Evolutionary conservation across 1,140 invertebrate genomes (phyloP).

Genomic region (Chironomus tepperi): DNA sequence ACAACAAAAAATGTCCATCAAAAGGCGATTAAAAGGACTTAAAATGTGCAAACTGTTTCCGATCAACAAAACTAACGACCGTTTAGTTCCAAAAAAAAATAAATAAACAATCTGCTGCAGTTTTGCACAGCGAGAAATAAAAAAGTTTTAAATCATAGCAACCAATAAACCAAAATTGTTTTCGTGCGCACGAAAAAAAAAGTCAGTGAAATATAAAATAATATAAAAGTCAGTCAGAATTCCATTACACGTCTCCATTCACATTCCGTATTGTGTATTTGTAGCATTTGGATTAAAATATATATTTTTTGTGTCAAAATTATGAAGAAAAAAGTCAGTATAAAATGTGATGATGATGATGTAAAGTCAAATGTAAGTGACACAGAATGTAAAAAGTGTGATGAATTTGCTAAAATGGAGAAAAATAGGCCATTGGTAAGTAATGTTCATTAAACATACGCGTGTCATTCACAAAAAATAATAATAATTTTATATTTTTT

Average conservation of each 20-base stretch:
- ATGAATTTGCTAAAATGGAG: background rate
- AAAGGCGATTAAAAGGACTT: too few relatives aligned
- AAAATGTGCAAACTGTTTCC: too few relatives aligned
- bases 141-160: background rate
- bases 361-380: background rate
- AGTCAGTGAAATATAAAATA: background rate
- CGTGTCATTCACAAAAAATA: too few relatives aligned
- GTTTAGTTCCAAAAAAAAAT: background rate
- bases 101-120: background rate
- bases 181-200: background rate
- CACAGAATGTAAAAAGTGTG: background rate
- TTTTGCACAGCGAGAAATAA: background rate
- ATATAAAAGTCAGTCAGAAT: background rate
- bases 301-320: background rate
- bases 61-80: too few relatives aligned
- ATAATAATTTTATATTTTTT: background rate
- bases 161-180: background rate
- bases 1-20: too few relatives aligned
- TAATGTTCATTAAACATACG: background rate
- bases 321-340: background rate
- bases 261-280: background rate
- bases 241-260: background rate
- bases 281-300: background rate
- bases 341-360: background rate
- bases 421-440: background rate